A percentile compares a stretch with the other conserved stretches of the same genome.
Conservation (phyloP, 1,140 invertebrate species). For the Dryas iulia region DNA sequence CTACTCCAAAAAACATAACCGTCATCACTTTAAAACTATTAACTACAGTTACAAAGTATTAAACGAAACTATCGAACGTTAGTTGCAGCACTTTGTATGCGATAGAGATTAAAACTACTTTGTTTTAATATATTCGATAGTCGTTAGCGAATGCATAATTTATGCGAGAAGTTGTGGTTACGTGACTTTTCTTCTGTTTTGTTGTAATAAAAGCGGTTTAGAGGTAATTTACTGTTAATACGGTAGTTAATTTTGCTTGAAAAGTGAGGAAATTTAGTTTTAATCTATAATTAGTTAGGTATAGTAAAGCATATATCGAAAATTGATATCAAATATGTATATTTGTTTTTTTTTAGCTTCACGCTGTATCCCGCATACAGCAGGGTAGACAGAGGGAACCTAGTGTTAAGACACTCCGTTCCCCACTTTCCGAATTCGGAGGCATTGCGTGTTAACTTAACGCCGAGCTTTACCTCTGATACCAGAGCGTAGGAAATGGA, state of each 20-base stretch:
- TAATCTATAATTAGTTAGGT: no score
- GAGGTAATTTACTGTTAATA: background rate
- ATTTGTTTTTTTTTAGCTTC: no score
- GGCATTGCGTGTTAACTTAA: no score
- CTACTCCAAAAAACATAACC: no score
- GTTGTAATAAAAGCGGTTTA: background rate
- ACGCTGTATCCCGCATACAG: no score
- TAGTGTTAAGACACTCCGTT: no score
- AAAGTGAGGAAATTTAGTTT: background rate
- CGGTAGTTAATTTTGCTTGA: background rate
- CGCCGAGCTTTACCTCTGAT: no score
- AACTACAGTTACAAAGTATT: slow-evolving; percentile 2
- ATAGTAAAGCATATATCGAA: no score
- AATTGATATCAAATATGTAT: no score
- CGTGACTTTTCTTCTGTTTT: background rate
- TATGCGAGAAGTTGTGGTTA: slow-evolving; percentile 1
- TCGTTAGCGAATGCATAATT: slow-evolving; percentile 1
- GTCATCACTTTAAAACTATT: background rate
- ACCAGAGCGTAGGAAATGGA: no score
- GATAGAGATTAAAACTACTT: slow-evolving; percentile 3
- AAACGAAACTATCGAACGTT: background rate
- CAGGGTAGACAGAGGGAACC: no score
- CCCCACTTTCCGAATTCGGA: no score
- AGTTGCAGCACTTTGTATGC: background rate
- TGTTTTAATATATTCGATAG: slow-evolving; percentile 3